These are phyloP conservation scores for Drosophila anceps DNA, from an alignment of 2,888 invertebrate genomes.

Conservation along the genomic window DNA sequence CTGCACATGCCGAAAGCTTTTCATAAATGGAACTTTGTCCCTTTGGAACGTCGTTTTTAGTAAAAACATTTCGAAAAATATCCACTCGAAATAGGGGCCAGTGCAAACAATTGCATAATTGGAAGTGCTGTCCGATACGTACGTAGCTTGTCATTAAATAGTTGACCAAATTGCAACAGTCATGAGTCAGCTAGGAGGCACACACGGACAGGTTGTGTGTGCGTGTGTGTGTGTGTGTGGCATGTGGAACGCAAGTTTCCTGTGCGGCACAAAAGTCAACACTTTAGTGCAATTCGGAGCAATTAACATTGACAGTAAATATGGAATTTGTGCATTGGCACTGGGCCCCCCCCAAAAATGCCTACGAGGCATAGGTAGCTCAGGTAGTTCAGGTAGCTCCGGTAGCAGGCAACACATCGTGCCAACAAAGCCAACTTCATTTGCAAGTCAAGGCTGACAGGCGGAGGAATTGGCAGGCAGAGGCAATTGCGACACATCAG, in stretches of 20 bases:
- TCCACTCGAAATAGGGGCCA: constrained; percentile 27
- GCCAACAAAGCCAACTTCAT: constrained; percentile 69
- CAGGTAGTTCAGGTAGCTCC: constrained; percentile 18
- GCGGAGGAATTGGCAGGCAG: neutral
- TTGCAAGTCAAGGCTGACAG: constrained; percentile 58
- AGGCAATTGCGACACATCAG: constrained; percentile 45
- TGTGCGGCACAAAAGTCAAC: constrained; percentile 75
- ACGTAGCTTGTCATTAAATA: constrained; percentile 52
- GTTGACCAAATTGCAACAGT: constrained; percentile 58
- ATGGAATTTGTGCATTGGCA: constrained; percentile 72
- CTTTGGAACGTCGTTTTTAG: constrained; percentile 1
- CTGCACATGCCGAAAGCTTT: neutral
- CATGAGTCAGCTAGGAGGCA: constrained; percentile 22
- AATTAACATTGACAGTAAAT: constrained; percentile 80
- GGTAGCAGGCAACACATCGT: constrained; percentile 50
- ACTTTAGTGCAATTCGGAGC: constrained; percentile 78
- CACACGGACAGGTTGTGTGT: constrained; percentile 20
- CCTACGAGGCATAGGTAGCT: constrained; percentile 65
- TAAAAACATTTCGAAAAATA: constrained; percentile 24
- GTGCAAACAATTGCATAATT: constrained; percentile 59
- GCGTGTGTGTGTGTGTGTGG: constrained; percentile 47
- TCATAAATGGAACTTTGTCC: constrained; percentile 14
- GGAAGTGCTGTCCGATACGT: constrained; percentile 53
- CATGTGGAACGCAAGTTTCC: constrained; percentile 64
- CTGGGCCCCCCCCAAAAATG: constrained; percentile 62